These are phyloP conservation scores for Plodia interpunctella DNA, from an alignment of 1,140 invertebrate species.

Conservation along the genomic window DNA sequence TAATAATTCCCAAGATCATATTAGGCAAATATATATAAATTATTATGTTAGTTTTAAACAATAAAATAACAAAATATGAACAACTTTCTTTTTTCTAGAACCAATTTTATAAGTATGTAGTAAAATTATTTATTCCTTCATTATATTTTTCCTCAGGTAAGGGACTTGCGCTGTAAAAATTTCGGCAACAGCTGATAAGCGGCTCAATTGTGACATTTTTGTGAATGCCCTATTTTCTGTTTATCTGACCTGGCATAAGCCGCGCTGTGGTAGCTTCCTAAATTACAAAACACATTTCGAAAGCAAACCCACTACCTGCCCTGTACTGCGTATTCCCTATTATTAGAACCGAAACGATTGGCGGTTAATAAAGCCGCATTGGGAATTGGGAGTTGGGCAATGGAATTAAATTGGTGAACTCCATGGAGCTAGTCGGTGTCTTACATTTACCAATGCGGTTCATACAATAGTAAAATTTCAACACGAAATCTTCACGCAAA, in stretches of 20 bases:
- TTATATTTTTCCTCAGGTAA: background rate
- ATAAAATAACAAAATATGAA: too few species aligned
- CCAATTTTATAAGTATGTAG: too few species aligned
- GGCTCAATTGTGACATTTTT: background rate
- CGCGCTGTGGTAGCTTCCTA: background rate
- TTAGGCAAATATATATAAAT: background rate
- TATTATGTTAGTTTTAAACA: too few species aligned
- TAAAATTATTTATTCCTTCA: too few species aligned
- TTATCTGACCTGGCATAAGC: conserved; percentile 6
- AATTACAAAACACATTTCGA: conserved; percentile 4
- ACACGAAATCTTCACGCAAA: background rate
- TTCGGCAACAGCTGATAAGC: conserved; percentile 1
- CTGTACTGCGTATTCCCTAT: background rate
- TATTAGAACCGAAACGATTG: background rate
- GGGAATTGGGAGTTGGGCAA: background rate
- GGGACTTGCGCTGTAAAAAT: background rate
- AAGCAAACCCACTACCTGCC: background rate
- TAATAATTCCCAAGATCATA: too few species aligned
- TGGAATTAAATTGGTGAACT: too few species aligned
- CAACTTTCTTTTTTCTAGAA: too few species aligned
- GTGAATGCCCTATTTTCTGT: background rate
- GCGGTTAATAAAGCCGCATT: too few species aligned
- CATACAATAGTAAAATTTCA: too few species aligned
- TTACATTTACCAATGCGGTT: too few species aligned
- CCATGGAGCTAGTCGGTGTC: too few species aligned